These are phyloP conservation scores for Agrenia bidenticulata DNA, from an alignment of 2,888 invertebrate genomes.

Conservation along the genomic window DNA sequence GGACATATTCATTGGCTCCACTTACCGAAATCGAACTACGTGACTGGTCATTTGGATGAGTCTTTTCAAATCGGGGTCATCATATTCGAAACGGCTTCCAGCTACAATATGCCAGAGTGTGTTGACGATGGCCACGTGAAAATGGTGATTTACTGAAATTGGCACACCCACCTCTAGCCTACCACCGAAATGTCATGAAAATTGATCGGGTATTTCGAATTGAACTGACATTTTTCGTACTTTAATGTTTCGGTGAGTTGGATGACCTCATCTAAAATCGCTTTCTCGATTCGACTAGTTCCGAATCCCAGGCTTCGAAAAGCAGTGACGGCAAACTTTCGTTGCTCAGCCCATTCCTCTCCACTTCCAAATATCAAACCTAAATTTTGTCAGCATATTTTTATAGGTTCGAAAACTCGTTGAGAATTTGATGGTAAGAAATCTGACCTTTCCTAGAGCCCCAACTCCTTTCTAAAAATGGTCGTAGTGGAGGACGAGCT, in stretches of 20 bases:
- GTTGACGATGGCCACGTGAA: conserved; percentile 30
- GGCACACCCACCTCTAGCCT: conserved; percentile 18
- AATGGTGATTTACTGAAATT: conserved; percentile 21
- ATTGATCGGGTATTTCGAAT: background rate
- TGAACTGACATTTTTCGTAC: background rate
- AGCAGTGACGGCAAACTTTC: conserved; percentile 25
- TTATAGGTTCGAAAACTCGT: no score
- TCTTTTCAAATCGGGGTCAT: conserved; percentile 19
- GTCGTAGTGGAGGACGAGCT: conserved; percentile 31
- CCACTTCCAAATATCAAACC: conserved; percentile 32
- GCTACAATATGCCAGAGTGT: conserved; percentile 28
- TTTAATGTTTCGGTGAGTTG: conserved; percentile 15
- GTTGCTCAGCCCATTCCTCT: conserved; percentile 29
- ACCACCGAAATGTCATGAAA: background rate
- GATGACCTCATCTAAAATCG: conserved; percentile 27
- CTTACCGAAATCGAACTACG: conserved; percentile 29
- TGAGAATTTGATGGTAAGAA: no score
- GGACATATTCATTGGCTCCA: no score
- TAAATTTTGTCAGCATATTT: no score
- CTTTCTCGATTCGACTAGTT: conserved; percentile 21
- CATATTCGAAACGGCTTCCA: conserved; percentile 28
- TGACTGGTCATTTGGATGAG: conserved; percentile 28
- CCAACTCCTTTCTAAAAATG: conserved; percentile 34
- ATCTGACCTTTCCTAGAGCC: conserved; percentile 26
- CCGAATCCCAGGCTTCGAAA: conserved; percentile 29